Base-by-base conservation (phyloP, 2,797 vertebrate genomes). In the Neostethus bicornis region DNA sequence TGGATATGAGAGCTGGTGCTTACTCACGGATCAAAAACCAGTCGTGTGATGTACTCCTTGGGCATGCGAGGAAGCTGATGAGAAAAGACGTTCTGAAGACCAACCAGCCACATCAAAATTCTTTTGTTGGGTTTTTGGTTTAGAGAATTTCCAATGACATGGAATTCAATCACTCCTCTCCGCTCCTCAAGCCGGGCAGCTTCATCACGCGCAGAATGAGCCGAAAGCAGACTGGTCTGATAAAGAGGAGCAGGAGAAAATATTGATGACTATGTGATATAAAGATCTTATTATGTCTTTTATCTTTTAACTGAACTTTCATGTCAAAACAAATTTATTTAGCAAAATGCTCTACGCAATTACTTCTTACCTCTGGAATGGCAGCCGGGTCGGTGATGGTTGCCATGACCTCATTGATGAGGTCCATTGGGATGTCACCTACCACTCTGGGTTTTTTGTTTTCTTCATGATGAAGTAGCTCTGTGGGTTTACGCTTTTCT, bases 51-150 rank as follows among this genome's bases (percentile, higher is more conserved):
- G 79, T 99, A 99, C 54, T 99, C 96, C 75, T 99, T 99, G 0
- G 97, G 97, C 96, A 99, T 99, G 13, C 96, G 93, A 25, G 97
- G 97, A 45, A 99, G 92, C 85, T 99, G 97, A 80, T 98, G 97
- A 31, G 96, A 98, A 86, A 99, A 99, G 7, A 99, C 97, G 0
- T 99, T 99, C 90, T 99, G 97, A n/a, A 99, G 90, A 42, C 97
- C 96, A 3, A 99, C 95, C 17, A 99, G 93, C 96, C 96, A 99
- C 92, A 98, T 98, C 87, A 99, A 87, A 76, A 98, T 96, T 90
- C 94, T 95, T 89, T 95, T 97, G 68, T 98, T 98, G 70, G 96
- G 96, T 69, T 97, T 99, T 81, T 98, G 97, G 89, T 93, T 96
- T 59, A 99, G 78, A 6, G 96, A 99, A 83, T 98, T 98, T 38